Evolutionary conservation across 1,140 invertebrate species (phyloP).

Genomic region (Bathynomus jamesi): DNA sequence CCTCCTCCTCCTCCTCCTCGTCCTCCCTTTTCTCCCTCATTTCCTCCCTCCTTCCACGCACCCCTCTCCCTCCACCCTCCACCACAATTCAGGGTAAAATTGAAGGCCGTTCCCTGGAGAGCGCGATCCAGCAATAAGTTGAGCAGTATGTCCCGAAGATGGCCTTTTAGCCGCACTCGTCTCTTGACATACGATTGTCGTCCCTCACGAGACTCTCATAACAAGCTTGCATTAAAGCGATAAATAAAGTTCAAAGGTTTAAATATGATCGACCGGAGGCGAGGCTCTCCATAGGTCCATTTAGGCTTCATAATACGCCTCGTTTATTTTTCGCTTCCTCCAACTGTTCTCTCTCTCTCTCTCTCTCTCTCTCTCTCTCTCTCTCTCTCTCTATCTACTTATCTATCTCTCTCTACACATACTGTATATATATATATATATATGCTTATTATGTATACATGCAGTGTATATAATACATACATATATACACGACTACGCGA

Average conservation of each 20-base stretch:
- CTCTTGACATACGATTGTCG: background rate
- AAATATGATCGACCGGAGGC: background rate
- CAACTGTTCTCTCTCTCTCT: background rate
- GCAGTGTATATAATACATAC: background rate
- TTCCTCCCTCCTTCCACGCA: background rate
- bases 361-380: too few species aligned
- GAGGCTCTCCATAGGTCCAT: background rate
- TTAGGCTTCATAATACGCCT: background rate
- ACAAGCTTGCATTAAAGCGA: background rate
- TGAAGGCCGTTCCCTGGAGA: conserved; percentile 6
- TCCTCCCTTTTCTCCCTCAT: background rate
- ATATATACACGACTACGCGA: background rate
- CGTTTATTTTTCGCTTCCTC: background rate
- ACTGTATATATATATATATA: background rate
- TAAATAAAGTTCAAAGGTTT: background rate
- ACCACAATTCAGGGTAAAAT: conserved; percentile 16
- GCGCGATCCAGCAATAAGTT: conserved; percentile 32
- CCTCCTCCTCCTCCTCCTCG: background rate
- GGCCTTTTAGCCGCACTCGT: background rate
- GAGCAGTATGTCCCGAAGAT: conserved; percentile 24
- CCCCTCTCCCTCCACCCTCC: background rate
- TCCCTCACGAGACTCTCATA: background rate
- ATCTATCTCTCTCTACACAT: too few species aligned
- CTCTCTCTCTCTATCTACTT: too few species aligned
- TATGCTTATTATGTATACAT: conserved; percentile 3